phyloP scores from a whole-genome alignment of 1,140 invertebrate genomes.

The Megalopta genalis region DNA sequence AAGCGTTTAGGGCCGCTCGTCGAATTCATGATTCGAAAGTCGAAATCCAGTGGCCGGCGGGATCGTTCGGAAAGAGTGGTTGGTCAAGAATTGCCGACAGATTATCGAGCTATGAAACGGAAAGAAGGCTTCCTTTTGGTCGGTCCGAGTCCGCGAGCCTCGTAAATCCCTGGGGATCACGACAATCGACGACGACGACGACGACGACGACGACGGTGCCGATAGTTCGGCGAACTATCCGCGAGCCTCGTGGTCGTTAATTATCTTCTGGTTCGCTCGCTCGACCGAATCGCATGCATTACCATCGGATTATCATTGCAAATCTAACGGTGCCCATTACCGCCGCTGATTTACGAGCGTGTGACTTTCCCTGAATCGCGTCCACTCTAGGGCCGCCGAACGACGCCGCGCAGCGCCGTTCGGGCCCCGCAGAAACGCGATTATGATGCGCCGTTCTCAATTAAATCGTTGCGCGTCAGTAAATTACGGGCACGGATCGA shows the following conservation, averaged over 20 bases:
- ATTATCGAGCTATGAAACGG: slow-evolving; percentile 23
- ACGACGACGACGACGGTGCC: neutral
- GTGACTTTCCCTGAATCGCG: slow-evolving; percentile 64
- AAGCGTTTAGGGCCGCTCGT: neutral
- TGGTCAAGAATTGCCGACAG: slow-evolving; percentile 12
- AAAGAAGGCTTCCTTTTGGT: slow-evolving; percentile 27
- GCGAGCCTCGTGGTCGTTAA: slow-evolving; percentile 48
- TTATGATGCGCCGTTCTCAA: neutral
- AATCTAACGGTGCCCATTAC: slow-evolving; percentile 65
- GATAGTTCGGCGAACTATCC: slow-evolving; percentile 48
- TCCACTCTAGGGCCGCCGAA: slow-evolving; percentile 38
- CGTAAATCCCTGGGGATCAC: slow-evolving; percentile 47
- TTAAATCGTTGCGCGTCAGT: neutral
- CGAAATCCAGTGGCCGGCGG: too few species aligned
- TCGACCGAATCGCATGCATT: slow-evolving; percentile 65
- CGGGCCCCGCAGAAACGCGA: neutral
- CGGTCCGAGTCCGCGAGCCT: slow-evolving; percentile 42
- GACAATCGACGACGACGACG: neutral
- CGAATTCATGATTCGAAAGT: neutral
- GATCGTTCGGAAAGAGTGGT: neutral
- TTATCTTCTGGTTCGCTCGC: slow-evolving; percentile 61
- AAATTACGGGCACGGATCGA: neutral
- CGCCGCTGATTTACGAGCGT: slow-evolving; percentile 64
- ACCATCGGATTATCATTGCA: slow-evolving; percentile 68
- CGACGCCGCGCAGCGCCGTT: slow-evolving; percentile 14